These are phyloP conservation scores for Clistopyga incitator DNA, from an alignment of 2,888 invertebrate genomes.

Conservation along the genomic window DNA sequence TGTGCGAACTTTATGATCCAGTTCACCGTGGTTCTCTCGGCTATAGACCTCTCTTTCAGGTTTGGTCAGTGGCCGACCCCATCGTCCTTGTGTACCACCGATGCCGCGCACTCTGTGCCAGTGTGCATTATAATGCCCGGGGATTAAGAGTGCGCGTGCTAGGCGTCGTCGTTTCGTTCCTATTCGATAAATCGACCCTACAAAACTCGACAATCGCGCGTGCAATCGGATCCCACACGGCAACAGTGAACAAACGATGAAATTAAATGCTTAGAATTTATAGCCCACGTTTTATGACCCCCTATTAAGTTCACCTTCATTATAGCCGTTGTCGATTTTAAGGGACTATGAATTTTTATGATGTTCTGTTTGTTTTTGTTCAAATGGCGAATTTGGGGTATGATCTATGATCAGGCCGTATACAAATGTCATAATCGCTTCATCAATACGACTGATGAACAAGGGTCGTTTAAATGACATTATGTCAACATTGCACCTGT, in stretches of 20 bases:
- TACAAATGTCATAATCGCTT: too few relatives aligned
- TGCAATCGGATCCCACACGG: neutral
- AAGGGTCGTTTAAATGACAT: too few relatives aligned
- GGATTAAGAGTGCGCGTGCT: conserved; percentile 46
- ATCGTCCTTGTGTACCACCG: conserved; percentile 58
- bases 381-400: too few relatives aligned
- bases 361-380: neutral
- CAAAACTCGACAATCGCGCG: conserved; percentile 10
- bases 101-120: neutral
- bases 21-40: conserved; percentile 60
- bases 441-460: too few relatives aligned
- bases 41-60: conserved; percentile 48
- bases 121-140: neutral
- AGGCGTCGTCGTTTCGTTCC: conserved; percentile 46
- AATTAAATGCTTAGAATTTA: neutral
- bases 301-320: neutral
- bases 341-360: neutral
- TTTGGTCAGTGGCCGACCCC: conserved; percentile 61
- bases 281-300: neutral
- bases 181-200: conserved; percentile 52
- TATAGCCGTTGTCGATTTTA: neutral
- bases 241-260: neutral
- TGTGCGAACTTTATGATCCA: conserved; percentile 66
- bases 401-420: too few relatives aligned
- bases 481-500: too few relatives aligned